Base-by-base conservation (phyloP, 2,888 invertebrate species). In the Scaptomyza caliginosa region DNA sequence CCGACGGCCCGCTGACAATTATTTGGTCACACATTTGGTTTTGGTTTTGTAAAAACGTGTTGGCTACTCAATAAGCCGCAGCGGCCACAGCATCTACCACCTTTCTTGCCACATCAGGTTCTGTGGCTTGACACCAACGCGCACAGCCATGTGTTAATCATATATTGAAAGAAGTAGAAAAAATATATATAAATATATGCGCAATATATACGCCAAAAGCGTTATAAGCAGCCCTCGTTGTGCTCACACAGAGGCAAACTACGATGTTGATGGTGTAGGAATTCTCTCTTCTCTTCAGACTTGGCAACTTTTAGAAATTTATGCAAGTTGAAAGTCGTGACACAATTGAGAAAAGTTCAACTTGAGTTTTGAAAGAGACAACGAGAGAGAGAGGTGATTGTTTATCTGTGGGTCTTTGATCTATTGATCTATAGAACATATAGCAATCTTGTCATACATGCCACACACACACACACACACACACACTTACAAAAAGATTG, bases 251-350 rank as follows among this genome's bases (percentile, higher is more conserved):
- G 57, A 52, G 64, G 32, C 60, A 30, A 34, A 30, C 16, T 45
- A 7, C 17, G 26, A 4, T n/a, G 43, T 0, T 2, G 43, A 11
- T 2, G 34, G n/a, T 21, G 23, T 16, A 46, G 55, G 19, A 39
- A 45, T 45, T 13, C 38, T 28, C n/a, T 13, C 30, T 23, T 7
- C 38, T 42, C 40, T 40, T 24, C 23, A 23, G 36, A 13, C 26
- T 42, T 45, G 40, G 32, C 40, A 34, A 36, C 40, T 60, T 34
- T 30, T 45, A 32, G 17, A 81, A 86, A 81, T 84, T 70, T 84
- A 84, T 86, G 86, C 84, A 86, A 84, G 84, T 84, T 84, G 86
- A 86, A 84, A 86, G 75, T 84, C 84, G 84, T 84, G 84, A 84
- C 81, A 84, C 77, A 81, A 84, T 84, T 81, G 81, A 60, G 67